Conservation (phyloP, 2,888 invertebrate species). For the Automeris io region DNA sequence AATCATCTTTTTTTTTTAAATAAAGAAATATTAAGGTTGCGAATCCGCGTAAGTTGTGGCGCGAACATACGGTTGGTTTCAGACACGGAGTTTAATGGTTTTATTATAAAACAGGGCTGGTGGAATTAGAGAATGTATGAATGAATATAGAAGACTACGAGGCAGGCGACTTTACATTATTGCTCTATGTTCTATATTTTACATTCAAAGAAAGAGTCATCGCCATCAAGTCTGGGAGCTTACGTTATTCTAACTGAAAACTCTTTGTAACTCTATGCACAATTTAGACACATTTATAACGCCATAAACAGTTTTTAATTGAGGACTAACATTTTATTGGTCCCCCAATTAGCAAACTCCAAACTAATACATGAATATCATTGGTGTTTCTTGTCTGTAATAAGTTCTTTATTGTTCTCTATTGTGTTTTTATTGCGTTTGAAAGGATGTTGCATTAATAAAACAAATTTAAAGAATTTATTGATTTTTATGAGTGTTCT, state of each 20-base stretch:
- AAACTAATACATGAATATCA: slow-evolving; percentile 5
- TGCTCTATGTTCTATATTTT: too few relatives aligned
- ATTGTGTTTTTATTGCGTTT: not conserved
- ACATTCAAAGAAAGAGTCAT: not conserved
- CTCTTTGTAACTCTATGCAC: slow-evolving; percentile 30
- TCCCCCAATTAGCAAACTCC: slow-evolving; percentile 10
- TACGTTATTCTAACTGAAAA: slow-evolving; percentile 4
- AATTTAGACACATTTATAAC: slow-evolving; percentile 63
- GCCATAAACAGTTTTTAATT: slow-evolving; percentile 71
- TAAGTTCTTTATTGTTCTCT: slow-evolving; percentile 4
- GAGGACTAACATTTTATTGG: slow-evolving; percentile 30
- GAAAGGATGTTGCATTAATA: not conserved
- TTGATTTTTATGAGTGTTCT: too few relatives aligned
- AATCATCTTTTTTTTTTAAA: too few relatives aligned
- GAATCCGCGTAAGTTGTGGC: too few relatives aligned
- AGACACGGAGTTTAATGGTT: too few relatives aligned
- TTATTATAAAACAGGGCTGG: too few relatives aligned
- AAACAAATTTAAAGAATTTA: not conserved
- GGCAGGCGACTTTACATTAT: too few relatives aligned
- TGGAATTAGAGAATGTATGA: too few relatives aligned
- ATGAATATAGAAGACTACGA: too few relatives aligned
- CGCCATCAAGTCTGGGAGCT: not conserved
- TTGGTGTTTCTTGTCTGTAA: slow-evolving; percentile 5
- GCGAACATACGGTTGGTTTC: too few relatives aligned
- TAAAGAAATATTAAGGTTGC: too few relatives aligned